phyloP scores from a whole-genome alignment of 2,888 invertebrate genomes.

The Zeuzera pyrina region DNA sequence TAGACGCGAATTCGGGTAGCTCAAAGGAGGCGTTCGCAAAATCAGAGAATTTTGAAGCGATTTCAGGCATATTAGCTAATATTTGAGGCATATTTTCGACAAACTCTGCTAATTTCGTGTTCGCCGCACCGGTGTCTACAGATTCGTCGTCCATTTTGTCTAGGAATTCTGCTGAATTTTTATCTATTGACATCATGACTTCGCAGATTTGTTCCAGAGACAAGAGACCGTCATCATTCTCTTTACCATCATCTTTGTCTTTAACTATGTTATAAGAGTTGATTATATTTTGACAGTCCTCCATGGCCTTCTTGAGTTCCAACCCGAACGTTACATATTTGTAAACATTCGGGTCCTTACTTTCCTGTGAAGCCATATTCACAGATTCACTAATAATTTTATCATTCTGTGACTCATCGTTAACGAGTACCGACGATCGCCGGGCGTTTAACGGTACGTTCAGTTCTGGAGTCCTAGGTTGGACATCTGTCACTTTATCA shows the following conservation, averaged over 20 bases:
- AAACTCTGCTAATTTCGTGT: slow-evolving; percentile 46
- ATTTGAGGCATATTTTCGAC: slow-evolving; percentile 63
- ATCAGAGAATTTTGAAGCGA: slow-evolving; percentile 48
- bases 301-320: slow-evolving; percentile 64
- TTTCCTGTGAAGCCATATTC: slow-evolving; percentile 13
- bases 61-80: slow-evolving; percentile 59
- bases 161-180: slow-evolving; percentile 48
- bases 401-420: slow-evolving; percentile 26
- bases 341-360: slow-evolving; percentile 43
- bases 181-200: slow-evolving; percentile 57
- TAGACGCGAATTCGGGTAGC: slow-evolving; percentile 55
- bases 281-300: slow-evolving; percentile 62
- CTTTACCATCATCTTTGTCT: slow-evolving; percentile 28
- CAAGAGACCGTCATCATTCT: slow-evolving; percentile 29
- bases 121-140: slow-evolving; percentile 34
- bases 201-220: slow-evolving; percentile 58
- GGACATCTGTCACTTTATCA: slow-evolving; percentile 28
- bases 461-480: slow-evolving; percentile 31
- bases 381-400: slow-evolving; percentile 16
- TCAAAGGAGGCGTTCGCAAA: slow-evolving; percentile 52
- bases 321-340: slow-evolving; percentile 56
- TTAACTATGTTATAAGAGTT: slow-evolving; percentile 51
- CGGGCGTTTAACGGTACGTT: slow-evolving; percentile 42
- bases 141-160: slow-evolving; percentile 48
- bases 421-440: slow-evolving; percentile 26